These are phyloP conservation scores for Drosophila setosimentum DNA, from an alignment of 2,888 invertebrate genomes.

Conservation along the genomic window DNA sequence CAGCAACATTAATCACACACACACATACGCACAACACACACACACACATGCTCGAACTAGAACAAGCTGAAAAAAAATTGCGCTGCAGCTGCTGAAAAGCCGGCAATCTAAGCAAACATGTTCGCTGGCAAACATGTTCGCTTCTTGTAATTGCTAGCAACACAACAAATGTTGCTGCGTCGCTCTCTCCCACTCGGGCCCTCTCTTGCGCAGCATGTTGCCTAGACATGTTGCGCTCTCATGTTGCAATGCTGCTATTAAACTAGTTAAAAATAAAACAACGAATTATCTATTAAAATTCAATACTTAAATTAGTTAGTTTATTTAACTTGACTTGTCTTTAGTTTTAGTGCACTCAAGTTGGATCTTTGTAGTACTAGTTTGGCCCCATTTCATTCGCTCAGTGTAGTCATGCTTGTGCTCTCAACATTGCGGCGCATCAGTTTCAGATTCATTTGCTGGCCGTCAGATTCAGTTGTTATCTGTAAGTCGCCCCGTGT, in stretches of 20 bases:
- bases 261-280: neutral
- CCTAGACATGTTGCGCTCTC: conserved; percentile 49
- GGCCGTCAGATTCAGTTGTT: conserved; percentile 70
- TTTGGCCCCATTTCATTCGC: conserved; percentile 19
- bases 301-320: neutral
- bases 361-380: neutral
- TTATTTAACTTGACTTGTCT: neutral
- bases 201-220: conserved; percentile 64
- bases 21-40: too few species aligned
- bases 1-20: conserved; percentile 44
- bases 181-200: conserved; percentile 4
- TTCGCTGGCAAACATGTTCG: conserved; percentile 29
- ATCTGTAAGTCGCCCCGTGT: conserved; percentile 74
- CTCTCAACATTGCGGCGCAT: conserved; percentile 76
- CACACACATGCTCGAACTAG: conserved; percentile 14
- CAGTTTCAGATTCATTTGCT: conserved; percentile 60
- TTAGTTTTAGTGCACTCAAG: neutral
- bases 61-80: conserved; percentile 32
- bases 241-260: neutral
- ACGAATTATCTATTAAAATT: neutral
- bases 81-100: conserved; percentile 32
- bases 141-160: conserved; percentile 8
- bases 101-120: too few species aligned
- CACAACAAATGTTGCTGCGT: conserved; percentile 40
- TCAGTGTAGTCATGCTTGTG: conserved; percentile 47